phyloP scores from a whole-genome alignment of 2,888 invertebrate genomes.

The Ptilodon capucinus region DNA sequence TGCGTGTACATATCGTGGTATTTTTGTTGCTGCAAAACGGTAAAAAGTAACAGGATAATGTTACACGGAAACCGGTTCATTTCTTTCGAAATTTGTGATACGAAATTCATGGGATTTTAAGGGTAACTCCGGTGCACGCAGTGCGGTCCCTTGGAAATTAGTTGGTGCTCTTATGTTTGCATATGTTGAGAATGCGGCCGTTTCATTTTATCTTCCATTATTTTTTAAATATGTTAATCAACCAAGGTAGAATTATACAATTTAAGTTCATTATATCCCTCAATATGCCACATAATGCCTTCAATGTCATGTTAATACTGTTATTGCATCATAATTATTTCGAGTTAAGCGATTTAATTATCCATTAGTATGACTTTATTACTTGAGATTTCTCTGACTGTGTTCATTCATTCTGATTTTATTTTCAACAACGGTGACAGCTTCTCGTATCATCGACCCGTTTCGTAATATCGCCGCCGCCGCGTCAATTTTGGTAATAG shows the following conservation, averaged over 20 bases:
- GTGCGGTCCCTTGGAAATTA: conserved; percentile 14
- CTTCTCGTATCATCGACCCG: conserved; percentile 19
- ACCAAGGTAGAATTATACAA: conserved; percentile 10
- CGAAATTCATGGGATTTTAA: conserved; percentile 29
- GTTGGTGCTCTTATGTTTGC: conserved; percentile 12
- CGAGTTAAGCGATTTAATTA: conserved; percentile 3
- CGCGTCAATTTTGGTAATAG: conserved; percentile 58
- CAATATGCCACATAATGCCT: conserved; percentile 4
- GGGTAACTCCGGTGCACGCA: conserved; percentile 12
- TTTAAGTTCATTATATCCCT: conserved; percentile 9
- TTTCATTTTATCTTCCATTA: conserved; percentile 10
- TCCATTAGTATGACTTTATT: conserved; percentile 3
- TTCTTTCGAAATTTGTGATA: conserved; percentile 57
- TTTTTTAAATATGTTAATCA: conserved; percentile 18
- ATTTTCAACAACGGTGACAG: conserved; percentile 29
- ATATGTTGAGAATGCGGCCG: conserved; percentile 12
- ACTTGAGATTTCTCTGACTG: conserved; percentile 1
- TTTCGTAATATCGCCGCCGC: conserved; percentile 40
- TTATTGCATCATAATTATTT: not conserved
- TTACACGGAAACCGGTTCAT: conserved; percentile 56
- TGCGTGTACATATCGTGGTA: conserved; percentile 25
- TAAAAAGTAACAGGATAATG: conserved; percentile 71
- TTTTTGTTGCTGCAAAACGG: conserved; percentile 55
- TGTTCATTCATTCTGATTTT: conserved; percentile 32
- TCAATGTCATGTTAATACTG: conserved; percentile 7